Conservation (phyloP, 1,140 invertebrate species). For the Heliconius congener region DNA sequence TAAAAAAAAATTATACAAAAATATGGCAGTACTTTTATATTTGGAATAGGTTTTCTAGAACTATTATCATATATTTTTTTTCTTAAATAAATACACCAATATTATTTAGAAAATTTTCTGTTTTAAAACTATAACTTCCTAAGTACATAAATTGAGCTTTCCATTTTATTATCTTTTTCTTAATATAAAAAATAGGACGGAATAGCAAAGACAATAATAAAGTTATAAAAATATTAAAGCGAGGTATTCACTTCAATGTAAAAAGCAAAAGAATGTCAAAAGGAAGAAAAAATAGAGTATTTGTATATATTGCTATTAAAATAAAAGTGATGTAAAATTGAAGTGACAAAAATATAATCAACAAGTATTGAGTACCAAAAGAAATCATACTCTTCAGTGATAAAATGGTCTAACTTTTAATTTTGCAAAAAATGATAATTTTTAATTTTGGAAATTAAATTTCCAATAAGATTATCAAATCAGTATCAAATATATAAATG, state of each 20-base stretch:
- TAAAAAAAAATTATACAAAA: slow-evolving; percentile 1
- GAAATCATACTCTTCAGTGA: too few species aligned
- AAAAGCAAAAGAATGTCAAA: neutral
- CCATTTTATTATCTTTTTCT: neutral
- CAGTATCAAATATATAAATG: too few species aligned
- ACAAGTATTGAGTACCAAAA: too few species aligned
- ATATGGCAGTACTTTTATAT: slow-evolving; percentile 25
- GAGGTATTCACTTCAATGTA: neutral
- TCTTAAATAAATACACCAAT: too few species aligned
- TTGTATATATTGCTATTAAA: neutral
- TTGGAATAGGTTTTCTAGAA: slow-evolving; percentile 11
- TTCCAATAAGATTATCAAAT: too few species aligned
- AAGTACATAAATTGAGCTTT: slow-evolving; percentile 7
- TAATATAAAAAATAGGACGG: neutral
- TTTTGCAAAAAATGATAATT: too few species aligned
- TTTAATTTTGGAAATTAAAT: too few species aligned
- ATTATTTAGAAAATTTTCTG: too few species aligned
- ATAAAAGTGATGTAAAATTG: too few species aligned
- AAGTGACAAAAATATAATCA: too few species aligned
- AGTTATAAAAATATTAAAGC: neutral
- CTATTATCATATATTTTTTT: neutral
- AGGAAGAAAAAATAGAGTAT: neutral
- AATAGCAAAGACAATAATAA: neutral
- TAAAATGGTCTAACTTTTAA: too few species aligned
- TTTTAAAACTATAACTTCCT: neutral